phyloP scores from a whole-genome alignment of 2,797 vertebrate genomes.

The Serranus cabrilla region DNA sequence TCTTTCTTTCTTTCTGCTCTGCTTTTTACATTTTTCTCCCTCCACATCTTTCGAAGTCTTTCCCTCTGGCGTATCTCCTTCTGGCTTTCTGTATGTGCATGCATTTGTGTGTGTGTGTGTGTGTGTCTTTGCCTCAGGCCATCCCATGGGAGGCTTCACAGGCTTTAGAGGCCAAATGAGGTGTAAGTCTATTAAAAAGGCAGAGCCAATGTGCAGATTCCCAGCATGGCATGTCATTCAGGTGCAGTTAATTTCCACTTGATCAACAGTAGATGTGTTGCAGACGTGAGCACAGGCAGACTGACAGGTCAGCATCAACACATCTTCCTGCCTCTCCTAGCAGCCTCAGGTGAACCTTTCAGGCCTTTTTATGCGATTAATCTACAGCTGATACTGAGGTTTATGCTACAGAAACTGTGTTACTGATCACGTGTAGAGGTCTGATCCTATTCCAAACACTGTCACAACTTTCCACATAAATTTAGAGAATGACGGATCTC shows the following conservation, averaged over 20 bases:
- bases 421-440: conserved; percentile 35
- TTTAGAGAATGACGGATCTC: conserved; percentile 63
- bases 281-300: conserved; percentile 51
- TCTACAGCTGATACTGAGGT: conserved; percentile 38
- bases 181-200: conserved; percentile 91
- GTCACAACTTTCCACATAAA: conserved; percentile 73
- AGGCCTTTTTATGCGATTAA: conserved; percentile 16
- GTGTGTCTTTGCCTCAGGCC: conserved; percentile 77
- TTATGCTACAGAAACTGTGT: conserved; percentile 28
- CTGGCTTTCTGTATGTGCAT: conserved; percentile 66
- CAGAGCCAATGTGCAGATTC: conserved; percentile 84
- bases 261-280: conserved; percentile 80
- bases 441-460: conserved; percentile 66
- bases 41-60: conserved; percentile 38
- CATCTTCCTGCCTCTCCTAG: conserved; percentile 9
- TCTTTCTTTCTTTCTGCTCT: conserved; percentile 19
- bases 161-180: conserved; percentile 92
- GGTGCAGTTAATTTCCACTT: conserved; percentile 85
- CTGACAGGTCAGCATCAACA: conserved; percentile 61
- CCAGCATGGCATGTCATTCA: conserved; percentile 84
- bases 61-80: conserved; percentile 57
- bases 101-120: conserved; percentile 59
- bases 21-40: conserved; percentile 12
- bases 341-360: conserved; percentile 41
- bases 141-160: conserved; percentile 89